Evolutionary conservation across 2,113 vertebrate genomes (phyloP).

Genomic region (Gymnogyps californianus): DNA sequence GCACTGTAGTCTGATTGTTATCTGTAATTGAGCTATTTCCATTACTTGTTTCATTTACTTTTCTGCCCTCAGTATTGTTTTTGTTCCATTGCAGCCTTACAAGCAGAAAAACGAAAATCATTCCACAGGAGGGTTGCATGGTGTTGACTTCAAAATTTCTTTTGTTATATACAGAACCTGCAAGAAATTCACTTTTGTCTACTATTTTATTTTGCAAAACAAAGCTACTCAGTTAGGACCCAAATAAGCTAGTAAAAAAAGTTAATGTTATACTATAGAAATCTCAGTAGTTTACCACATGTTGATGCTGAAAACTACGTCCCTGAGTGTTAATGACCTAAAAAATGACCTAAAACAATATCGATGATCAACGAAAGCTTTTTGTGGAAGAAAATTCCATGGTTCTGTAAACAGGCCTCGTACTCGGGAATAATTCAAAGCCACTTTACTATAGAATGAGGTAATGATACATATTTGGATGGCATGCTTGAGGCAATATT

Average conservation of each 20-base stretch:
- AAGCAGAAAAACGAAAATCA: constrained; percentile 24
- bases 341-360: not conserved
- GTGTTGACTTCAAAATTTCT: not conserved
- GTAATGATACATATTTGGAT: not conserved
- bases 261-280: not conserved
- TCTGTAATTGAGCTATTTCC: not conserved
- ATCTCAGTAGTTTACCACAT: not conserved
- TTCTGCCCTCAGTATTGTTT: not conserved
- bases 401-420: not conserved
- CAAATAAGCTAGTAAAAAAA: not conserved
- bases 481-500: not conserved
- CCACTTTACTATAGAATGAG: not conserved
- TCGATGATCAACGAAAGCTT: not conserved
- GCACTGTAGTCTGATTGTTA: not conserved
- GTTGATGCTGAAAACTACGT: not conserved
- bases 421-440: not conserved
- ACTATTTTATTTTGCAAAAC: not conserved
- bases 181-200: not conserved
- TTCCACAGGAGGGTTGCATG: constrained; percentile 35
- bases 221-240: not conserved
- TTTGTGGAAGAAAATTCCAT: not conserved
- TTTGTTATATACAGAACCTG: constrained; percentile 4
- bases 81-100: not conserved
- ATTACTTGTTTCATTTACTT: not conserved
- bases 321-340: not conserved